phyloP scores from a whole-genome alignment of 2,113 vertebrate species.

The Odobenus rosmarus region DNA sequence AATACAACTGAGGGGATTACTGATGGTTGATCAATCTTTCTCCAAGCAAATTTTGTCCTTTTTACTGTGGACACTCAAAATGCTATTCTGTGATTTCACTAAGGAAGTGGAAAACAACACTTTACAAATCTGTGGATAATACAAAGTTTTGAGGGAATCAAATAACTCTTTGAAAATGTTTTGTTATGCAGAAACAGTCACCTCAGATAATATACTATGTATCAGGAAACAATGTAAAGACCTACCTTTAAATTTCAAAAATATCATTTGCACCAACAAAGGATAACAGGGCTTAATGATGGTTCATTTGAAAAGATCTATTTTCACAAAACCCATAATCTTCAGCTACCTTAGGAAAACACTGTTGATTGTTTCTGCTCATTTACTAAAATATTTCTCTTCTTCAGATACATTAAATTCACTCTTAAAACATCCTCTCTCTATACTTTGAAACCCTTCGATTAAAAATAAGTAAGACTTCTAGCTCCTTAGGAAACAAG shows the following conservation, averaged over 20 bases:
- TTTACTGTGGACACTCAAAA: background rate
- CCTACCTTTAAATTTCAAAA: background rate
- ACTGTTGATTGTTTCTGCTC: background rate
- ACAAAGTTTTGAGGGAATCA: background rate
- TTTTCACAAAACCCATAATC: background rate
- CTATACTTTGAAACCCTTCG: background rate
- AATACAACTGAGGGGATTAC: background rate
- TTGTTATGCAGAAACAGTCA: background rate
- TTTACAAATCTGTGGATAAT: background rate
- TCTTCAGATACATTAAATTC: background rate
- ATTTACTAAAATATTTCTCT: conserved; percentile 18
- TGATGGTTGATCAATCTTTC: background rate
- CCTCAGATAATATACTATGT: background rate
- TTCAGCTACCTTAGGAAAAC: background rate
- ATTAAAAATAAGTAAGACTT: background rate
- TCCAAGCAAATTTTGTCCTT: background rate
- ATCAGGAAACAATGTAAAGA: background rate
- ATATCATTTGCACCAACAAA: background rate
- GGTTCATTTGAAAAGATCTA: background rate
- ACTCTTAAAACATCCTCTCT: background rate
- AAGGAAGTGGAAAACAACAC: background rate
- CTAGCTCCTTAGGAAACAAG: background rate
- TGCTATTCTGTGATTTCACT: background rate
- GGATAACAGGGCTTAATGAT: background rate
- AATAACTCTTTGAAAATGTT: background rate